These are phyloP conservation scores for Tenthredo scrophulariae DNA, from an alignment of 2,888 invertebrate genomes.

Conservation along the genomic window DNA sequence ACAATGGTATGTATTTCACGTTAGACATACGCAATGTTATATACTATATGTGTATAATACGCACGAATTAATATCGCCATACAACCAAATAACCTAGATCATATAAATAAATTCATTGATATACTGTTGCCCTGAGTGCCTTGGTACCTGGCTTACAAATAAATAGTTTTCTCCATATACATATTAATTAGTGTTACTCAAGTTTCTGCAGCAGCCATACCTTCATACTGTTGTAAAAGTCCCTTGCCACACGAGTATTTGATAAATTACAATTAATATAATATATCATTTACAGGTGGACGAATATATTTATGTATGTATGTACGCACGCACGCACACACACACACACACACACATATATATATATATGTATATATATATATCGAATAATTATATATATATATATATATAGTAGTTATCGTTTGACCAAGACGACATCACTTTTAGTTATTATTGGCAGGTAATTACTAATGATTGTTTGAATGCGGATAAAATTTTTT, in stretches of 20 bases:
- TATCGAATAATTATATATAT: background rate
- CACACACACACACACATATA: too few relatives aligned
- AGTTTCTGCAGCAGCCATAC: slow-evolving; percentile 20
- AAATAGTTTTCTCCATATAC: background rate
- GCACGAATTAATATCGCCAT: slow-evolving; percentile 57
- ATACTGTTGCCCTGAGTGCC: slow-evolving; percentile 73
- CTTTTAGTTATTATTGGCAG: background rate
- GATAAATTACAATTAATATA: background rate
- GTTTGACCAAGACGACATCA: background rate
- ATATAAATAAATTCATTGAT: slow-evolving; percentile 71
- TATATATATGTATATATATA: background rate
- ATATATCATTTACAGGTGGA: background rate
- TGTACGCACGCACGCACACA: too few relatives aligned
- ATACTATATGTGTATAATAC: slow-evolving; percentile 56
- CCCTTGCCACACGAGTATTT: slow-evolving; percentile 5
- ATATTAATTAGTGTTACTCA: background rate
- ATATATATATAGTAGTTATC: background rate
- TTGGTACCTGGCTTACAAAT: slow-evolving; percentile 70
- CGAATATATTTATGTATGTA: too few relatives aligned
- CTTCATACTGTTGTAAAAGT: background rate
- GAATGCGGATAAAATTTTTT: background rate
- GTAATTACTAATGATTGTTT: slow-evolving; percentile 20
- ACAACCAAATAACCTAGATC: slow-evolving; percentile 70
- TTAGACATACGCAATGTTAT: slow-evolving; percentile 44
- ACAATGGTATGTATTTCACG: slow-evolving; percentile 28